Base-by-base conservation (phyloP, 2,113 vertebrate genomes). In the Chauna torquata region DNA sequence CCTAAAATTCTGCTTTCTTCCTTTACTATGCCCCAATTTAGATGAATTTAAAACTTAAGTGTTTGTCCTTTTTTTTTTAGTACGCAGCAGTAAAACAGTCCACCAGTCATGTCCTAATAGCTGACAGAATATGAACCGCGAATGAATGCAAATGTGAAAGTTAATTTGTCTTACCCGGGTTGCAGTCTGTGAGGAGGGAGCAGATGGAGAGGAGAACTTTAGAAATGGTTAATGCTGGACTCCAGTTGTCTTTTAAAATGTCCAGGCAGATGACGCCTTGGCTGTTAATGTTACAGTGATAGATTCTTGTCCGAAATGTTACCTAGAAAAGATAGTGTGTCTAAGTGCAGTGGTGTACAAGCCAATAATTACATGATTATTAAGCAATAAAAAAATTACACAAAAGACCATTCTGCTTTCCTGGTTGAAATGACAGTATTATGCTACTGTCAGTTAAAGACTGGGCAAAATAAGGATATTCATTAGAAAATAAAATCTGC, bases 181-280 rank as follows among this genome's bases (percentile, higher is more conserved):
- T 99, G 98, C 99, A 99, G 97, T 99, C 99, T 97, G 99, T 99
- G 84, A 99, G 99, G 88, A 99, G 99, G 79, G 99, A 99, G 98
- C 99, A 99, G 98, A 99, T 99, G 97, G 99, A 99, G 94, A 99
- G 99, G 42, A 99, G 99, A 57, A 99, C 99, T 98, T 99, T 99
- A 92, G 99, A 99, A 98, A 99, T 99, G 96, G 99, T 99, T 86
- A 99, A 98, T 0, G 99, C 99, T 9, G 99, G 99, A 86, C 99
- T 99, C 99, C 99, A 99, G 98, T 99, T 99, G 98, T 99, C 99
- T 95, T 99, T 99, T 96, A 99, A 98, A 96, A 99, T 99, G 97
- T 99, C 99, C 98, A 99, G 98, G 94, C 99, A 99, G 98, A 99
- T 99, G 95, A 99, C 99, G 0, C 99, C 99, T 98, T 99, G 99